phyloP scores from a whole-genome alignment of 2,113 vertebrate genomes.

The Petromus typicus region DNA sequence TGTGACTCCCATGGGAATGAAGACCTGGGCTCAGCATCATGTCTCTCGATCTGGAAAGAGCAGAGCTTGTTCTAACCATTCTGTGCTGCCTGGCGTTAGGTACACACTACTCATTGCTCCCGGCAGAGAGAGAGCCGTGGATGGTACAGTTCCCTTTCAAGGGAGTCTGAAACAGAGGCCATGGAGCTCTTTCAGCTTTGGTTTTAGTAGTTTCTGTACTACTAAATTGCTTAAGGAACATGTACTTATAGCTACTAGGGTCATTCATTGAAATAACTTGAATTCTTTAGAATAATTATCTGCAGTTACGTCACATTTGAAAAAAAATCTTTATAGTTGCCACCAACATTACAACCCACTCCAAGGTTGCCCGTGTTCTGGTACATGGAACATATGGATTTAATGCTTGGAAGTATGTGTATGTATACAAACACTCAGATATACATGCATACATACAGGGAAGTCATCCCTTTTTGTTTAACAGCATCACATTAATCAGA shows the following conservation, averaged over 20 bases:
- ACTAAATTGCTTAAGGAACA: background rate
- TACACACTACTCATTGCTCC: background rate
- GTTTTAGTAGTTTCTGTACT: background rate
- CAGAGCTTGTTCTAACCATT: background rate
- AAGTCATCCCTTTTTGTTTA: background rate
- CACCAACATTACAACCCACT: background rate
- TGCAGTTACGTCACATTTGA: background rate
- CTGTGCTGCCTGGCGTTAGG: background rate
- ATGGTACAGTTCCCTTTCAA: fast-evolving
- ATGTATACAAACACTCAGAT: background rate
- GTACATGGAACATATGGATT: background rate
- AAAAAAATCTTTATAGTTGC: background rate
- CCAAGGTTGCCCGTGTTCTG: background rate
- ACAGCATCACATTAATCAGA: background rate
- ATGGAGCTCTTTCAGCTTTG: background rate
- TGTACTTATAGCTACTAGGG: background rate
- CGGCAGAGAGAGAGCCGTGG: background rate
- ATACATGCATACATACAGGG: background rate
- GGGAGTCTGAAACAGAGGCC: background rate
- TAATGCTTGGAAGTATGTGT: background rate
- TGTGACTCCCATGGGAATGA: background rate
- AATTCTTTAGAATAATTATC: background rate
- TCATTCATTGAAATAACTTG: background rate
- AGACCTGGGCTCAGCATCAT: background rate
- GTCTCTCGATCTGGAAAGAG: background rate